A percentile compares a stretch with the other conserved stretches of the same genome.
phyloP scores from a whole-genome alignment of 2,888 invertebrate genomes.

The Lasioglossum pauxillum region DNA sequence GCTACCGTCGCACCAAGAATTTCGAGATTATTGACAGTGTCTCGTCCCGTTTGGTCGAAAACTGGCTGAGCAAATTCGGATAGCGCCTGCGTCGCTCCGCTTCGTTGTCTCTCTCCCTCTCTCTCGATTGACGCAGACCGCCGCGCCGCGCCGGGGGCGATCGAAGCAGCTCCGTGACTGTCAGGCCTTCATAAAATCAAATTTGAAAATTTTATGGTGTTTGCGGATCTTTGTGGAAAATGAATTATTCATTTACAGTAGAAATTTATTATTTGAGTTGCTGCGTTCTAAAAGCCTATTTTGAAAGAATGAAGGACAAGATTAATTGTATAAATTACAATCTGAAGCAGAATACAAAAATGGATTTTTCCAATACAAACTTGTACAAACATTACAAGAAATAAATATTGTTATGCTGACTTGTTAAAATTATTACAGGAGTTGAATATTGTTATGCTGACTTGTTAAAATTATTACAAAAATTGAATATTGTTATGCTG shows the following conservation, averaged over 20 bases:
- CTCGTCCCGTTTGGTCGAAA: slow-evolving; percentile 8
- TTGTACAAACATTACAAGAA: neutral
- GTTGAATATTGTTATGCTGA: neutral
- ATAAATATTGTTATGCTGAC: neutral
- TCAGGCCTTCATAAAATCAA: neutral
- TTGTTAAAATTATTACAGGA: neutral
- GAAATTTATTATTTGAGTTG: too few relatives aligned
- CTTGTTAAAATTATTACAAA: neutral
- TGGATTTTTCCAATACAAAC: neutral
- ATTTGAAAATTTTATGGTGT: neutral
- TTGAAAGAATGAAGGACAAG: neutral
- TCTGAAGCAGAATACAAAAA: neutral
- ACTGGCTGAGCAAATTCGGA: slow-evolving; percentile 14
- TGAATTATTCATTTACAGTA: neutral
- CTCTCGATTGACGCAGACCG: slow-evolving; percentile 33
- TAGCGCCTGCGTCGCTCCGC: slow-evolving; percentile 32
- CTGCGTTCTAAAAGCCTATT: neutral
- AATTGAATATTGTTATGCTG: neutral
- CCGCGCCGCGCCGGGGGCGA: neutral
- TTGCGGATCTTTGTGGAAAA: neutral
- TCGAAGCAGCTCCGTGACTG: neutral
- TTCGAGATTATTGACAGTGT: slow-evolving; percentile 40
- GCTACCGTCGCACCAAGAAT: slow-evolving; percentile 5
- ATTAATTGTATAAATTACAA: neutral
- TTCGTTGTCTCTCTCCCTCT: neutral